Evolutionary conservation across 2,113 vertebrate species (phyloP).

Genomic region (Sylvietta virens): DNA sequence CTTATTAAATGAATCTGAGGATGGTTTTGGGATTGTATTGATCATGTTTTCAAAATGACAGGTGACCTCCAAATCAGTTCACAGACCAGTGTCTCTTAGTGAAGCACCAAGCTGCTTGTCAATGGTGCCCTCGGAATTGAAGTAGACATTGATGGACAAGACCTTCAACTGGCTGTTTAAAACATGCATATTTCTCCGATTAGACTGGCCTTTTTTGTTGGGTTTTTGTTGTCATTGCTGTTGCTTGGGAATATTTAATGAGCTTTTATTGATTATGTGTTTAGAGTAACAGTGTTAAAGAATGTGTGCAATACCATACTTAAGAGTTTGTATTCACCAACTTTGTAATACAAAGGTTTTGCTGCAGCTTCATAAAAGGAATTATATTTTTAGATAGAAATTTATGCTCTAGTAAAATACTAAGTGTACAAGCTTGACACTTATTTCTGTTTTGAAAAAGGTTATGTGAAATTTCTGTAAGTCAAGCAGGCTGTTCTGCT

Average conservation of each 20-base stretch:
- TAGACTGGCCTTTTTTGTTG: background rate
- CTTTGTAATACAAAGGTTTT: background rate
- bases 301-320: background rate
- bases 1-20: conserved; percentile 61
- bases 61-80: conserved; percentile 66
- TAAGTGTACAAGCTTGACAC: background rate
- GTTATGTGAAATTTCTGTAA: background rate
- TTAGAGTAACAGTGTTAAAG: background rate
- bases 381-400: background rate
- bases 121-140: conserved; percentile 41
- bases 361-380: background rate
- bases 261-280: conserved; percentile 18
- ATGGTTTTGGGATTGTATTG: conserved; percentile 57
- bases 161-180: conserved; percentile 30
- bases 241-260: background rate
- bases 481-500: background rate
- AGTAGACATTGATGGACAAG: conserved; percentile 66
- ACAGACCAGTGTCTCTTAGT: conserved; percentile 29
- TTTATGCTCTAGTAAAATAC: background rate
- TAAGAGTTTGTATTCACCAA: background rate
- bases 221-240: background rate
- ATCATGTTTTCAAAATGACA: conserved; percentile 67
- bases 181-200: conserved; percentile 26
- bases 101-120: conserved; percentile 37
- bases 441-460: background rate